Evolutionary conservation across 2,797 vertebrate genomes (phyloP), one percentile per base, ranked within the genome.

Genomic region (Sebastes reedi): DNA sequence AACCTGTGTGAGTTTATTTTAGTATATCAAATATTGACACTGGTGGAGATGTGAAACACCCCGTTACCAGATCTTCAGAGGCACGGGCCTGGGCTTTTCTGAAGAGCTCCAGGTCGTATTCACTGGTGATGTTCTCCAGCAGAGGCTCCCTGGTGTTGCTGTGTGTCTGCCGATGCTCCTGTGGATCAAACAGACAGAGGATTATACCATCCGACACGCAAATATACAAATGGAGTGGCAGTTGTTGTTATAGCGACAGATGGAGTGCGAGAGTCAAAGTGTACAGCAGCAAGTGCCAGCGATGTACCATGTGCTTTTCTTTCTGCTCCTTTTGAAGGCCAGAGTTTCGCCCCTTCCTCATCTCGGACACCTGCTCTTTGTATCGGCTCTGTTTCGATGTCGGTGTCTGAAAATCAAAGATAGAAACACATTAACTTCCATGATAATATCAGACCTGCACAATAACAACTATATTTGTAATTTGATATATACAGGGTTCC

Each of bases 31-130:
- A 32, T 30, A 0, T n/a, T 58, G 20, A 25, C 20, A 34, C 42
- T 8, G 14, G 67, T 42, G 22, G 20, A 65, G 29, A 60, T 58
- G 34, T 55, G 2, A 81, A 76, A 67, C 14, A 13, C 14, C 0
- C 61, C 76, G 89, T 96, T 96, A 99, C 98, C 97, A 99, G 95
- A 94, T 99, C 98, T 89, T 99, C 98, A 14, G 98, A 99, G 9
- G 98, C 98, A 55, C 98, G 96, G 50, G 98, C 98, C 92, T 99
- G 99, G 0, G 99, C 98, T 95, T 99, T 97, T 72, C 98, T 96
- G 94, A 99, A 99, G 75, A 99, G 97, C 94, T 99, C 98, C 79
- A 99, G 95, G 92, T 99, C 99, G 67, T 99, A 99, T 81, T 99
- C 98, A 67, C 98, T 99, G 11, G 98, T 99, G 94, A 99, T 97